These are phyloP conservation scores for Apostichopus japonicus DNA, from an alignment of 35 echinoderm and acorn worm species.

Conservation along the genomic window DNA sequence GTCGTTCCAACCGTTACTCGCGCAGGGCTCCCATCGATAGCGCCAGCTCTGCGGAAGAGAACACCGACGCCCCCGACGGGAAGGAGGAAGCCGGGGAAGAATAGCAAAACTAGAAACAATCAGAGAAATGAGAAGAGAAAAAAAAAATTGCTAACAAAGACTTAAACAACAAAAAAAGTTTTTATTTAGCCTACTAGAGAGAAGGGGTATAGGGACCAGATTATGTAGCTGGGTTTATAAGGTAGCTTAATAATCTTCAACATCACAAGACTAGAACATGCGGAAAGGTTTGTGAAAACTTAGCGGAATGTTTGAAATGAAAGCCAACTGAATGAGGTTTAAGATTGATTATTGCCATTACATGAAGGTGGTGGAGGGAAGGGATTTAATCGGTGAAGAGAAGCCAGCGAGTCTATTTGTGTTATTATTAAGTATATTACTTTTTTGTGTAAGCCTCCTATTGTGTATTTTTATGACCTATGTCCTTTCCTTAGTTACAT, in stretches of 20 bases:
- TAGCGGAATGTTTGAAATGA: neutral
- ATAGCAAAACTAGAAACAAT: neutral
- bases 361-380: neutral
- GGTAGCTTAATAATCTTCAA: neutral
- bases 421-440: neutral
- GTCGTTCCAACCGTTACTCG: slow-evolving; percentile 5
- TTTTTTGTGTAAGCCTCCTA: neutral
- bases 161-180: neutral
- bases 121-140: neutral
- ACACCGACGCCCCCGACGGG: neutral
- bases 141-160: slow-evolving; percentile 1
- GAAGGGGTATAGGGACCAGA: neutral
- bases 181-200: neutral
- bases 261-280: neutral
- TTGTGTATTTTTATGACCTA: neutral
- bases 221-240: neutral
- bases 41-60: slow-evolving; percentile 45
- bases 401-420: neutral
- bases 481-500: neutral
- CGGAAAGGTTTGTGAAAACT: slow-evolving; percentile 29
- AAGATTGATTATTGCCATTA: neutral
- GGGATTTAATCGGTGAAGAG: neutral
- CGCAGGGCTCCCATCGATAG: slow-evolving; percentile 35
- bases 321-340: neutral
- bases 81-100: slow-evolving; percentile 17